These are phyloP conservation scores for Agrypnia vestita DNA, from an alignment of 1,140 invertebrate species.

Conservation along the genomic window DNA sequence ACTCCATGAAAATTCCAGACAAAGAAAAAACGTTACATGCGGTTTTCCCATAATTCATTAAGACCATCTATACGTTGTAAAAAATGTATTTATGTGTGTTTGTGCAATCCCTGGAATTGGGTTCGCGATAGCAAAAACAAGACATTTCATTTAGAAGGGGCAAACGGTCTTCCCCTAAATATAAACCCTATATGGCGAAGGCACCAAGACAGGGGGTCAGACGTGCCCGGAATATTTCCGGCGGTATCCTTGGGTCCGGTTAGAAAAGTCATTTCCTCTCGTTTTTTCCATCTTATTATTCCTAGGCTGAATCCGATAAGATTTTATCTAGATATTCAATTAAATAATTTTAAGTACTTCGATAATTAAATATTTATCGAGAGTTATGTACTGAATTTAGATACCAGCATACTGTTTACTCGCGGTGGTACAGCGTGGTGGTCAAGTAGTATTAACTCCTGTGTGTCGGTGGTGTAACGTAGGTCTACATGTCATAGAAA, in stretches of 20 bases:
- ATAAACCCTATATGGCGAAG: constrained; percentile 33
- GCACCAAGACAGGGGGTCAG: constrained; percentile 31
- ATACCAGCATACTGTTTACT: too few species aligned
- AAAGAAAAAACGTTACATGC: too few species aligned
- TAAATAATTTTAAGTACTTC: too few species aligned
- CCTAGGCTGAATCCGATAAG: background rate
- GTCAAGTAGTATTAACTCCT: too few species aligned
- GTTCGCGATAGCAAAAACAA: constrained; percentile 25
- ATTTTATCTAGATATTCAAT: background rate
- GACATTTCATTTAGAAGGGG: constrained; percentile 35
- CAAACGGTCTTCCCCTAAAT: constrained; percentile 12
- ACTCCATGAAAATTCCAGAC: too few species aligned
- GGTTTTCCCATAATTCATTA: too few species aligned
- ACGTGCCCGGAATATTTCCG: constrained; percentile 21
- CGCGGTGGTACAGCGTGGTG: too few species aligned
- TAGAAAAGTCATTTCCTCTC: constrained; percentile 11
- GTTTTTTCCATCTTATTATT: constrained; percentile 13
- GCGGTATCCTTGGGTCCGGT: constrained; percentile 7
- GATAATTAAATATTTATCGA: too few species aligned
- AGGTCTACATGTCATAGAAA: too few species aligned
- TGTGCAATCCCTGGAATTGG: constrained; percentile 13
- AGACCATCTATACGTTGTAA: too few species aligned
- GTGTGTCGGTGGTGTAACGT: too few species aligned
- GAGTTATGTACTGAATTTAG: too few species aligned
- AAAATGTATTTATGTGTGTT: background rate